Base-by-base conservation (phyloP, 2,113 vertebrate species). In the Philantomba maxwellii region DNA sequence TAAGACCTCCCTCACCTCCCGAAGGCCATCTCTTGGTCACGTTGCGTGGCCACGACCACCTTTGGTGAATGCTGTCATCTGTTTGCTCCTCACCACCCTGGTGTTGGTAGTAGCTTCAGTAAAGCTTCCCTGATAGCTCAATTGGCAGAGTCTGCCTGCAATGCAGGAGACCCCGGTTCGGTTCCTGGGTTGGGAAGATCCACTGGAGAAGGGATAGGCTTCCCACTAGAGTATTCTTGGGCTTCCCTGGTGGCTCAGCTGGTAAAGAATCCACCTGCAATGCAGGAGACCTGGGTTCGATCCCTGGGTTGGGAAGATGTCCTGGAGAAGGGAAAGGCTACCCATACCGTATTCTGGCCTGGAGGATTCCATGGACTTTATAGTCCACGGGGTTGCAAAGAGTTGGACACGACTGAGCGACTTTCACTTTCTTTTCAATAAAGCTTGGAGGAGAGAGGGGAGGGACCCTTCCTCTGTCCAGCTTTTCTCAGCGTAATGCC, bases 21-120 rank as follows among this genome's bases (percentile, higher is more conserved):
- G 1, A 19, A 60, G 45, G 15, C 14, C 15, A 0, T 2, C 26
- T 62, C 53, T 80, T 23, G 57, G 66, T 47, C 60, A 4, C 0
- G 1, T 1, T 26, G 0, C 0, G 1, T 1, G 36, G 36, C 45
- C 3, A 0, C 0, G 8, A 23, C n/a, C 7, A 0, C 64, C 60
- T 36, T 7, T 47, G 78, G 28, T 0, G 3, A 57, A 49, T 7
- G 43, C 55, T 36, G 47, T 7, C 15, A 10, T 28, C 39, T 14
- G 30, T 15, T 17, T 17, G 86, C 86, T 84, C 7, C 51, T 7
- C 23, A 0, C 2, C 2, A 0, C 4, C 6, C 33, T 7, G 17
- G 39, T 13, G 7, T 10, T 17, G 33, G 55, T 7, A 25, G 16
- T 17, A 17, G 77, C 51, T 36, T 39, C 49, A 7, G 33, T 14